Conservation (phyloP, 2,113 vertebrate genomes). For the Prunella fulvescens region DNA sequence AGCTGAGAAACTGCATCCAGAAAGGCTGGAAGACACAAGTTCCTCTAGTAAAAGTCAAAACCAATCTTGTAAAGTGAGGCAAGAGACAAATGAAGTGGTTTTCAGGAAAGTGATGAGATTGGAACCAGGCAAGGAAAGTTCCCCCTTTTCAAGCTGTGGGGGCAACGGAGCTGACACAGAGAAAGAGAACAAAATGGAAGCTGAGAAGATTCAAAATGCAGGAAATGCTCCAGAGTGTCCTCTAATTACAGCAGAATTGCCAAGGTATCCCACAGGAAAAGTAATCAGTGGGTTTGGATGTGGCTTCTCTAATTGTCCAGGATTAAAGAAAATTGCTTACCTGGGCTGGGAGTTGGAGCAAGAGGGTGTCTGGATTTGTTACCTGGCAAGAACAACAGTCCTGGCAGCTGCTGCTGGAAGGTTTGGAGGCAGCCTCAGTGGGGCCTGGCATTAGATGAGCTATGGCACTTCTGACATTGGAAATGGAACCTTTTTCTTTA, state of each 20-base stretch:
- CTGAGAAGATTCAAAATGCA: not conserved
- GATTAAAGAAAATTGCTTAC: not conserved
- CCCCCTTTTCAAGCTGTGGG: not conserved
- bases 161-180: not conserved
- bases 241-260: not conserved
- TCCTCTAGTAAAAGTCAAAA: not conserved
- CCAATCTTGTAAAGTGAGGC: not conserved
- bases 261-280: conserved; percentile 11
- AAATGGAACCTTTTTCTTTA: not conserved
- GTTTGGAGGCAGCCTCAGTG: not conserved
- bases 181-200: not conserved
- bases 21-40: not conserved
- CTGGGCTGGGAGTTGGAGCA: not conserved
- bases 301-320: not conserved
- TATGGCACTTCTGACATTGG: not conserved
- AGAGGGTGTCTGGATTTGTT: not conserved
- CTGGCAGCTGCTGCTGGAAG: not conserved
- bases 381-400: not conserved
- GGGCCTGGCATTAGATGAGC: not conserved
- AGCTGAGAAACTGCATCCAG: not conserved
- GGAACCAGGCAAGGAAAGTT: not conserved
- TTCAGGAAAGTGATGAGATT: not conserved
- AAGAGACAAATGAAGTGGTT: not conserved
- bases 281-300: not conserved
- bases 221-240: not conserved